phyloP scores from a whole-genome alignment of 2,888 invertebrate genomes.

The Idaea biselata region DNA sequence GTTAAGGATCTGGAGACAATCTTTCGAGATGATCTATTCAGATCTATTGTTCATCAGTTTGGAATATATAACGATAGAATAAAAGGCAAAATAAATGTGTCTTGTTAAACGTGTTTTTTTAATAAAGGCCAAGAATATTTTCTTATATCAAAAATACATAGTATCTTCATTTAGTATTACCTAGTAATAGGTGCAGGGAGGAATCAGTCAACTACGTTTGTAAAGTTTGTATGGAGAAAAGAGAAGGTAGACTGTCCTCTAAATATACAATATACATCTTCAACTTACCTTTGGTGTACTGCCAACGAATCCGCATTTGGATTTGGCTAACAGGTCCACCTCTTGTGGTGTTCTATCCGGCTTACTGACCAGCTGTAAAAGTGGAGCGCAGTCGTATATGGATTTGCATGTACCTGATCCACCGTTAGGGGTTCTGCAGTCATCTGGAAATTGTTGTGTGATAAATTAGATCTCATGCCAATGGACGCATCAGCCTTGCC shows the following conservation, averaged over 20 bases:
- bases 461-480: too few species aligned
- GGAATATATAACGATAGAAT: neutral
- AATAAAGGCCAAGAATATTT: too few species aligned
- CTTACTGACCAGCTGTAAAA: constrained; percentile 50
- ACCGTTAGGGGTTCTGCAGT: constrained; percentile 60
- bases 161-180: too few species aligned
- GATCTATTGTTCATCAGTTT: too few species aligned
- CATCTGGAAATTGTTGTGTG: constrained; percentile 16
- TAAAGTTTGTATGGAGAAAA: too few species aligned
- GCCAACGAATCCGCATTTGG: constrained; percentile 53
- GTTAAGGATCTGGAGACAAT: too few species aligned
- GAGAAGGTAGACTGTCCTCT: too few species aligned
- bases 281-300: constrained; percentile 45
- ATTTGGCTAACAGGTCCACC: constrained; percentile 55
- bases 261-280: neutral
- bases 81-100: constrained; percentile 24
- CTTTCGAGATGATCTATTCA: too few species aligned
- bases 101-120: neutral
- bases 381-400: constrained; percentile 52
- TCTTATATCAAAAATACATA: too few species aligned
- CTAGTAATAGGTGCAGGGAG: too few species aligned
- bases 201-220: too few species aligned
- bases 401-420: constrained; percentile 59
- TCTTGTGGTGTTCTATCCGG: constrained; percentile 51
- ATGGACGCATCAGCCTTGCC: too few species aligned